These are phyloP conservation scores for Falco cherrug DNA, from an alignment of 2,797 vertebrate species.

Conservation along the genomic window DNA sequence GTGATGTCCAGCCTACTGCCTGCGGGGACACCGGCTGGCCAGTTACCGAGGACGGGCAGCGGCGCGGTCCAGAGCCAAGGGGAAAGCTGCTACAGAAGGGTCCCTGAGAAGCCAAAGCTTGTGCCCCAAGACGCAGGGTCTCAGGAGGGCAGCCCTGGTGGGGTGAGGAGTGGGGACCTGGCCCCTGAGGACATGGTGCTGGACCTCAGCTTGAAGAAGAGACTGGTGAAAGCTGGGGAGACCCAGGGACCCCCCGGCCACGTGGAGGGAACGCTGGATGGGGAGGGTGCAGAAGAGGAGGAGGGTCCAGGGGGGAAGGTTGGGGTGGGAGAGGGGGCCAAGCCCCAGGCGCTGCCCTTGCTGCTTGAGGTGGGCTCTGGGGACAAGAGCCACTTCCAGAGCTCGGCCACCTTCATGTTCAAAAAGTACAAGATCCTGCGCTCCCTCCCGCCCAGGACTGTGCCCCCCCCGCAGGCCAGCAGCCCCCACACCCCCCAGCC, in stretches of 20 bases:
- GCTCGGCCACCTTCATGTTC: constrained; percentile 75
- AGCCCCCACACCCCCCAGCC: background rate
- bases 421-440: constrained; percentile 75
- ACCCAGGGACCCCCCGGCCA: fast-evolving
- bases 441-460: background rate
- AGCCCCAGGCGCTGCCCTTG: background rate
- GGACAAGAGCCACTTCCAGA: constrained; percentile 72
- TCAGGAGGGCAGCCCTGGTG: fast-evolving
- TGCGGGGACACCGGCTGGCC: fast-evolving
- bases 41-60: fast-evolving
- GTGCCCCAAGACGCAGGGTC: background rate
- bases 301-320: background rate
- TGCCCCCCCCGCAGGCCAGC: background rate
- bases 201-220: constrained; percentile 79
- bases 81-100: background rate
- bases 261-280: fast-evolving
- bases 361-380: background rate
- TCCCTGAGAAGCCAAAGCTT: background rate
- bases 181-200: constrained; percentile 19
- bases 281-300: background rate
- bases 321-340: background rate
- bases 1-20: background rate
- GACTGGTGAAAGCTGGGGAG: background rate
- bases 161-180: background rate
- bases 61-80: fast-evolving